phyloP scores from a whole-genome alignment of 2,888 invertebrate genomes.

The Dynastes hyllus region DNA sequence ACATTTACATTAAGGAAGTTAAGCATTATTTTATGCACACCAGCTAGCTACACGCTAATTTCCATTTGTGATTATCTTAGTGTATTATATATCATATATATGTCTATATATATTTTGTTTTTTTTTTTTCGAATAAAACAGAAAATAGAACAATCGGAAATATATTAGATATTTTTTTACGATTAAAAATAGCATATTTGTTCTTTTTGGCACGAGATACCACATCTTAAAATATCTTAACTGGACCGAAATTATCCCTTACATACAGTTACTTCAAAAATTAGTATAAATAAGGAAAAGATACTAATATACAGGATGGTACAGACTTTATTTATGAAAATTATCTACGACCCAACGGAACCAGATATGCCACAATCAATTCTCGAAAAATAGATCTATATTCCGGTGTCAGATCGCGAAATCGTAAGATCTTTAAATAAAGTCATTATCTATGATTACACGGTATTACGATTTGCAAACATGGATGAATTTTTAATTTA shows the following conservation, averaged over 20 bases:
- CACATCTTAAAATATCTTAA: neutral
- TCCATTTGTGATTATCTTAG: slow-evolving; percentile 32
- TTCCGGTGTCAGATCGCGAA: too few species aligned
- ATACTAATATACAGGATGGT: neutral
- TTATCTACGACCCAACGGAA: too few species aligned
- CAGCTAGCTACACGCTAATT: slow-evolving; percentile 42
- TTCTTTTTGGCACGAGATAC: slow-evolving; percentile 15
- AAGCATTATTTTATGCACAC: slow-evolving; percentile 28
- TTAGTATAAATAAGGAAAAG: neutral
- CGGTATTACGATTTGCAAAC: too few species aligned
- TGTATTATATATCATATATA: slow-evolving; percentile 27
- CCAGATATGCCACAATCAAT: too few species aligned
- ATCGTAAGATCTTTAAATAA: too few species aligned
- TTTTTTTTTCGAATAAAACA: neutral
- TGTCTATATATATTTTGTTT: neutral
- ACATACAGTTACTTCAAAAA: neutral
- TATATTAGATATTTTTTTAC: neutral
- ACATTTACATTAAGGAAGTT: slow-evolving; percentile 13
- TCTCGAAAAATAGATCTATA: too few species aligned
- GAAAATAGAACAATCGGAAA: slow-evolving; percentile 26
- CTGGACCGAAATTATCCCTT: neutral
- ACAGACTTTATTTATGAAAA: too few species aligned
- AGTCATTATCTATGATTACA: too few species aligned
- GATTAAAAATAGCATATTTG: slow-evolving; percentile 1
- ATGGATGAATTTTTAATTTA: too few species aligned